Percentiles rank a stretch among this genome's conserved stretches.
Conservation (phyloP, 2,113 vertebrate genomes). For the Pithys albifrons region DNA sequence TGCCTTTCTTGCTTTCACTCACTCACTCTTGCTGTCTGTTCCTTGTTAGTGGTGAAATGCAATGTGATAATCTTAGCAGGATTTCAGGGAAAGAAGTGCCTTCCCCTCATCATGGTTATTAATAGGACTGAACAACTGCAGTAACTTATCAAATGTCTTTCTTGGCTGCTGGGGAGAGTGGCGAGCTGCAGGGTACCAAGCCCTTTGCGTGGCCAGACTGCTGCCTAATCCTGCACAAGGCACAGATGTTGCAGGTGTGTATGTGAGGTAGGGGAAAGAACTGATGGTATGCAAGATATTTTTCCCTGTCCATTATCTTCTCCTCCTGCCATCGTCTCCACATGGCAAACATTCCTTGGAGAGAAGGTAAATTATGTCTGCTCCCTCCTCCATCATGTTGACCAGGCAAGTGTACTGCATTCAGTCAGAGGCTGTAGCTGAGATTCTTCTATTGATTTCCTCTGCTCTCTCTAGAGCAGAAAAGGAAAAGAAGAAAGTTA, state of each 20-base stretch:
- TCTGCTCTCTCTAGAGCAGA: not conserved
- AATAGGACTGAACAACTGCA: not conserved
- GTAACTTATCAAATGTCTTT: not conserved
- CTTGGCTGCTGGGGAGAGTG: not conserved
- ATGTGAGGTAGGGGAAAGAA: not conserved
- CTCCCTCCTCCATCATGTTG: rapidly evolving
- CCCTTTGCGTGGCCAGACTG: not conserved
- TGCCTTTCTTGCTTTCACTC: not conserved
- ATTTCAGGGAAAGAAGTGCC: not conserved
- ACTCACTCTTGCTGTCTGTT: not conserved
- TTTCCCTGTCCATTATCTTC: not conserved
- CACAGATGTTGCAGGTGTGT: rapidly evolving
- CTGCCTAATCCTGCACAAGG: not conserved
- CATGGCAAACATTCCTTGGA: not conserved
- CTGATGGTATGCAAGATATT: not conserved
- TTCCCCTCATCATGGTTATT: not conserved
- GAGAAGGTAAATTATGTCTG: not conserved
- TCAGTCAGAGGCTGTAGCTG: not conserved
- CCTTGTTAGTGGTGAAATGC: not conserved
- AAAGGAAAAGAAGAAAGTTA: not conserved
- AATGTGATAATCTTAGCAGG: not conserved
- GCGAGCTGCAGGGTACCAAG: not conserved
- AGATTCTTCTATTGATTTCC: not conserved
- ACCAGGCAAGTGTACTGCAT: not conserved
- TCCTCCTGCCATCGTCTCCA: not conserved